Evolutionary conservation across 2,888 invertebrate species (phyloP).

Genomic region (Eumerus sabulonum): DNA sequence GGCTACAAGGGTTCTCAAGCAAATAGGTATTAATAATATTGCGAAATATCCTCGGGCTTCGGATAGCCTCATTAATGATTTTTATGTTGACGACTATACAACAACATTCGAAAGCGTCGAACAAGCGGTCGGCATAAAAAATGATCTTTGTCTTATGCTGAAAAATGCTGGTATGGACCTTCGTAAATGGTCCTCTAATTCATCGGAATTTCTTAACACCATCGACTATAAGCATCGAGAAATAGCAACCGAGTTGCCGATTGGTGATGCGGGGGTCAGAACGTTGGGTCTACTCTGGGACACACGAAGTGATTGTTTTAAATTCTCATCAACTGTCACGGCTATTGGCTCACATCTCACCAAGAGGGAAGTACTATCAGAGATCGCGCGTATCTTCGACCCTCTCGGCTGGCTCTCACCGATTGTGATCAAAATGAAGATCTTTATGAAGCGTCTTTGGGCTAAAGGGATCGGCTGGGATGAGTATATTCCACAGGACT

Average conservation of each 20-base stretch:
- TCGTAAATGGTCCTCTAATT: conserved; percentile 48
- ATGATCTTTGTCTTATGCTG: conserved; percentile 1
- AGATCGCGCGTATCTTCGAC: conserved; percentile 22
- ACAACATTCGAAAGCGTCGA: conserved; percentile 20
- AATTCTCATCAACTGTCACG: no score
- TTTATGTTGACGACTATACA: conserved; percentile 34
- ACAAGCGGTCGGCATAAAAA: conserved; percentile 12
- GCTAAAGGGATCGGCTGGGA: conserved; percentile 22
- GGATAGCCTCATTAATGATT: conserved; percentile 24
- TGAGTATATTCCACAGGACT: conserved; percentile 5
- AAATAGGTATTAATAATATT: conserved; percentile 15
- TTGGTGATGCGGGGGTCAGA: conserved; percentile 32
- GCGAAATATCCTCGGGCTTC: conserved; percentile 9
- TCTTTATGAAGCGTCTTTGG: conserved; percentile 28
- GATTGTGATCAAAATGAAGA: conserved; percentile 15
- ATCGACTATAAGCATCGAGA: conserved; percentile 17
- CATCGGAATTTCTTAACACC: conserved; percentile 16
- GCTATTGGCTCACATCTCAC: conserved; percentile 7
- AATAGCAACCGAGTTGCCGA: conserved; percentile 5
- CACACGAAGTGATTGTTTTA: no score
- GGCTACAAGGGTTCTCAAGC: conserved; percentile 28
- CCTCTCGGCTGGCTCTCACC: conserved; percentile 36
- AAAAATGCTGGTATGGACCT: conserved; percentile 28
- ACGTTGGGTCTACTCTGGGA: conserved; percentile 24
- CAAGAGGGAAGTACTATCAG: conserved; percentile 30